phyloP scores from a whole-genome alignment of 1,140 invertebrate genomes.

The Lineus longissimus region DNA sequence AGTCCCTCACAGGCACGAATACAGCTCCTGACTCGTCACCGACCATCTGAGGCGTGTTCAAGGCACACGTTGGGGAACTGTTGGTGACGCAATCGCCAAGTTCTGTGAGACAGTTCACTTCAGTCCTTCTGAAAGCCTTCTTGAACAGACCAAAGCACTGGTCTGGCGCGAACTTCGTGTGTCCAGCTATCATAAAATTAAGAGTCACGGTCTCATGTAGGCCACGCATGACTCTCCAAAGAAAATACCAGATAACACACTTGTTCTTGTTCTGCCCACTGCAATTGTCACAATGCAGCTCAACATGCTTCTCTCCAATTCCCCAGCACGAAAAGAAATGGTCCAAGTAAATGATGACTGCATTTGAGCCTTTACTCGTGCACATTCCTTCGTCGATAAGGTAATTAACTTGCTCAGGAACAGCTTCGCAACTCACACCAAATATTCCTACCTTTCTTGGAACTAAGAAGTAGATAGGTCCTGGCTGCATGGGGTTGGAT shows the following conservation, averaged over 20 bases:
- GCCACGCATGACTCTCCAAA: slow-evolving; percentile 22
- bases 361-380: slow-evolving; percentile 25
- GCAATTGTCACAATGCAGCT: slow-evolving; percentile 30
- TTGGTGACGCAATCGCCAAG: slow-evolving; percentile 13
- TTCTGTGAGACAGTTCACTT: slow-evolving; percentile 16
- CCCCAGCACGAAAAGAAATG: slow-evolving; percentile 26
- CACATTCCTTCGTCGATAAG: slow-evolving; percentile 19
- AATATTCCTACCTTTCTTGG: slow-evolving; percentile 30
- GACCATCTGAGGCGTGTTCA: slow-evolving; percentile 23
- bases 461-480: slow-evolving; percentile 25
- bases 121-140: slow-evolving; percentile 12
- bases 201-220: slow-evolving; percentile 17
- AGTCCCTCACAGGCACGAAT: slow-evolving; percentile 19
- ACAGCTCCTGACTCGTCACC: slow-evolving; percentile 17
- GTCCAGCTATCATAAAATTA: slow-evolving; percentile 28
- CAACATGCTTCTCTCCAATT: slow-evolving; percentile 22
- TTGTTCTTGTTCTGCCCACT: slow-evolving; percentile 34
- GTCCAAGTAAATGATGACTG: slow-evolving; percentile 26
- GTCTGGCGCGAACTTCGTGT: slow-evolving; percentile 37
- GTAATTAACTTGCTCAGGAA: slow-evolving; percentile 25
- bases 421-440: slow-evolving; percentile 25
- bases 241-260: slow-evolving; percentile 27
- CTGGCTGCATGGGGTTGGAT: slow-evolving; percentile 23
- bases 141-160: slow-evolving; percentile 35
- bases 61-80: slow-evolving; percentile 13